Evolutionary conservation across 92 coral and sea anemone genomes (phyloP).

Genomic region (Siderastrea radians): DNA sequence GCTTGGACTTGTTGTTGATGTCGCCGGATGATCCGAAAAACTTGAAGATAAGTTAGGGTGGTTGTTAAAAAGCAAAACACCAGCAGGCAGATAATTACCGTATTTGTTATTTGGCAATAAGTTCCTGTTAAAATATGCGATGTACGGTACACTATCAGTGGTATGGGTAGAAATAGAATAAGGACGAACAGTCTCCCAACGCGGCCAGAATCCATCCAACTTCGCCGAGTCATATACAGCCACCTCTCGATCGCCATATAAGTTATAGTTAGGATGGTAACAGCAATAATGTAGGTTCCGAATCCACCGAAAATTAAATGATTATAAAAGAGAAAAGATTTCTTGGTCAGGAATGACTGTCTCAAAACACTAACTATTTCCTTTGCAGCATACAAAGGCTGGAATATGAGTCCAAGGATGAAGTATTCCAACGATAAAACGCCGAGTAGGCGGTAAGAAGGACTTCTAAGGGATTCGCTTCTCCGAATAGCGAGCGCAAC

Average conservation of each 20-base stretch:
- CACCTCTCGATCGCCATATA: slow-evolving; percentile 18
- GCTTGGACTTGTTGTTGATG: slow-evolving; percentile 19
- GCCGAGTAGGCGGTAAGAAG: neutral
- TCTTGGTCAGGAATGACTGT: neutral
- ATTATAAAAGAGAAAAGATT: neutral
- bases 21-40: slow-evolving; percentile 9
- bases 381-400: neutral
- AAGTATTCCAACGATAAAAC: neutral
- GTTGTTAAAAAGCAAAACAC: slow-evolving; percentile 1
- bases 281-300: neutral
- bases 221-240: neutral
- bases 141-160: neutral
- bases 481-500: slow-evolving; percentile 12
- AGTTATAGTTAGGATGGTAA: neutral
- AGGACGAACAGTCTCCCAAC: neutral
- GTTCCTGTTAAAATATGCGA: neutral
- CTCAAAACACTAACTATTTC: neutral
- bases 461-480: neutral
- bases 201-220: neutral
- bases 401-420: neutral
- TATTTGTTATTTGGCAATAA: neutral
- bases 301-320: neutral
- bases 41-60: slow-evolving; percentile 2
- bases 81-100: neutral
- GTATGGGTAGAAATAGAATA: neutral